These are phyloP conservation scores for Metaphire vulgaris DNA, from an alignment of 1,140 invertebrate genomes.

Conservation along the genomic window DNA sequence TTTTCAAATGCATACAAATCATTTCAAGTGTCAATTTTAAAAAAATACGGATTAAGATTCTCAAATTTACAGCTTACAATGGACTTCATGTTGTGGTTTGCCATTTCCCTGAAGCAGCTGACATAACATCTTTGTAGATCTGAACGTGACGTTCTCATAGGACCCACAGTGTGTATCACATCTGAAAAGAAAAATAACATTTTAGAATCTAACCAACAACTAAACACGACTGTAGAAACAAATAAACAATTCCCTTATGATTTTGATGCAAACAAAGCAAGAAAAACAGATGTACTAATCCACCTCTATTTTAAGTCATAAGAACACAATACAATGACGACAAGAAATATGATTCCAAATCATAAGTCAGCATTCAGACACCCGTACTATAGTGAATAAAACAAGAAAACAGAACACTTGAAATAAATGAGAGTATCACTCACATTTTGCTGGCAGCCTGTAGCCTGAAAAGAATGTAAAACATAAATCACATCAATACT, in stretches of 20 bases:
- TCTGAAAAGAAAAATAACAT: constrained; percentile 42
- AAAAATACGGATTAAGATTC: constrained; percentile 1
- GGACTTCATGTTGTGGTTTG: constrained; percentile 61
- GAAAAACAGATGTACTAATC: background rate
- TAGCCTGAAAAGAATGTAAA: background rate
- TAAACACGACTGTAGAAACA: background rate
- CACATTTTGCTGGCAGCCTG: background rate
- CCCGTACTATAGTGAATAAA: too few relatives aligned
- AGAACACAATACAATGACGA: background rate
- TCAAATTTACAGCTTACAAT: constrained; percentile 34
- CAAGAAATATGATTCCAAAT: too few relatives aligned
- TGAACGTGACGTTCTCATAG: constrained; percentile 65
- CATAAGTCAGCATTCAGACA: too few relatives aligned
- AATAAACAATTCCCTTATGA: background rate
- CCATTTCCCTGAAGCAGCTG: constrained; percentile 59
- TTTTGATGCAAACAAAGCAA: background rate
- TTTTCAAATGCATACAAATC: background rate
- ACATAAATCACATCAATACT: background rate
- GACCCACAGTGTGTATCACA: constrained; percentile 84
- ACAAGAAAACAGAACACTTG: too few relatives aligned
- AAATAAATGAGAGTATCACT: too few relatives aligned
- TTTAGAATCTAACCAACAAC: background rate
- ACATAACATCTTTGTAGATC: constrained; percentile 65
- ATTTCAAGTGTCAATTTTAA: background rate
- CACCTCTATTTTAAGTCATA: background rate